Evolutionary conservation across 2,888 invertebrate species (phyloP).

Genomic region (Argyra leucocephala): DNA sequence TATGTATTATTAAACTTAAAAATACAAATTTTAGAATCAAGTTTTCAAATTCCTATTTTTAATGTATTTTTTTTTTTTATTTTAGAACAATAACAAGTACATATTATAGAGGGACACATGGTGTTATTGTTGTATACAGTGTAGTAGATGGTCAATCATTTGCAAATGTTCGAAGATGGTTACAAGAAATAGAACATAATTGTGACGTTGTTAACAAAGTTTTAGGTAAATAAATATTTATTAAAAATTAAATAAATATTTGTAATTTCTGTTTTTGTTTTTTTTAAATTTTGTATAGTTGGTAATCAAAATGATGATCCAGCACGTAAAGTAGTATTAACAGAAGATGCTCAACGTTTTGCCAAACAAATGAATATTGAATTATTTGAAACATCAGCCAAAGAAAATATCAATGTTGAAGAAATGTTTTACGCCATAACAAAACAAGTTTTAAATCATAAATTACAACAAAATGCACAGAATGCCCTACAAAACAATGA

Average conservation of each 20-base stretch:
- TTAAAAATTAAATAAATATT: neutral
- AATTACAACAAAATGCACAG: slow-evolving; percentile 38
- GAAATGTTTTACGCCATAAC: slow-evolving; percentile 79
- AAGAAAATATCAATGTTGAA: slow-evolving; percentile 97
- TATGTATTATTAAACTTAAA: neutral
- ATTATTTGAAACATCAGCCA: slow-evolving; percentile 96
- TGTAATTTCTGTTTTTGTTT: neutral
- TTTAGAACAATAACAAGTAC: slow-evolving; percentile 98
- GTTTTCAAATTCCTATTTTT: no score
- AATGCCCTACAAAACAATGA: slow-evolving; percentile 39
- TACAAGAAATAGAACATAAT: slow-evolving; percentile 98
- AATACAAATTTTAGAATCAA: neutral
- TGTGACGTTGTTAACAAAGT: slow-evolving; percentile 99
- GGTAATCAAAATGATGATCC: slow-evolving; percentile 96
- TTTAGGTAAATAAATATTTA: slow-evolving; percentile 58
- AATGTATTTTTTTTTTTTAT: slow-evolving; percentile 35
- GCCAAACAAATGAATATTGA: slow-evolving; percentile 96
- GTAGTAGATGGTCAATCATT: slow-evolving; percentile 98
- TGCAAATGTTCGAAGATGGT: slow-evolving; percentile 97
- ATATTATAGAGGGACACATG: slow-evolving; percentile 97
- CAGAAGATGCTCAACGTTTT: slow-evolving; percentile 93
- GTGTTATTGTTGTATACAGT: slow-evolving; percentile 99
- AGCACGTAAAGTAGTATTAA: slow-evolving; percentile 88
- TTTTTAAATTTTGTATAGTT: slow-evolving; percentile 51
- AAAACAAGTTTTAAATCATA: slow-evolving; percentile 42